Evolutionary conservation across 2,797 vertebrate species (phyloP), one percentile per base, ranked within the genome.

Genomic region (Vultur gryphus): DNA sequence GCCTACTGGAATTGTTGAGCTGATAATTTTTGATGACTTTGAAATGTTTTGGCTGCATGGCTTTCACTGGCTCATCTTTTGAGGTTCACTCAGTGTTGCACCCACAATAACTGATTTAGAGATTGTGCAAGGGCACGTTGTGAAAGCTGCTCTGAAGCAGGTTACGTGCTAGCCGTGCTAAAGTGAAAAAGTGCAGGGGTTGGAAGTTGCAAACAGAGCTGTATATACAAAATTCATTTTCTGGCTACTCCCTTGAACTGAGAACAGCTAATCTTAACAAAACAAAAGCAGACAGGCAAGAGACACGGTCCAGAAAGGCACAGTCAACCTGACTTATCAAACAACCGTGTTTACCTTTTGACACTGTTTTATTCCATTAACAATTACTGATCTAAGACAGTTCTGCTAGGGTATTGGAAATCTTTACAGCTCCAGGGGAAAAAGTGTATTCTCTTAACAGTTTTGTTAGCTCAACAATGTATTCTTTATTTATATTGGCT

Each of bases 191-290:
- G 81, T 73, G 91, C 93, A 94, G 92, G 91, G 80, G 21, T 31
- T 96, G 89, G 84, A 90, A 91, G 87, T 31, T 87, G 76, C 92
- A 97, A 95, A 94, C 89, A 96, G 85, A 94, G 65, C 83, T 96
- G 90, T 96, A 95, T 97, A 95, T 95, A 97, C 96, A 97, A 95
- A 97, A 95, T 89, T 93, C 87, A 75, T 96, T 96, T 97, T 95
- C 95, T 94, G 95, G 91, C 91, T 96, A 95, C 96, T 93, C 95
- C 97, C 95, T 92, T 82, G 75, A 90, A 93, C 81, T 71, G 51
- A 96, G 96, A 97, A 97, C 93, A 96, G 84, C 95, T 98, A 97
- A 97, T 97, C 97, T 97, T 96, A 96, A 91, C 94, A 97, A 97
- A 97, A 98, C 97, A 98, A 98, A 96, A 97, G 95, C 92, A 95